Conservation (phyloP, 2,797 vertebrate species). For the Ptychadena robeensis region DNA sequence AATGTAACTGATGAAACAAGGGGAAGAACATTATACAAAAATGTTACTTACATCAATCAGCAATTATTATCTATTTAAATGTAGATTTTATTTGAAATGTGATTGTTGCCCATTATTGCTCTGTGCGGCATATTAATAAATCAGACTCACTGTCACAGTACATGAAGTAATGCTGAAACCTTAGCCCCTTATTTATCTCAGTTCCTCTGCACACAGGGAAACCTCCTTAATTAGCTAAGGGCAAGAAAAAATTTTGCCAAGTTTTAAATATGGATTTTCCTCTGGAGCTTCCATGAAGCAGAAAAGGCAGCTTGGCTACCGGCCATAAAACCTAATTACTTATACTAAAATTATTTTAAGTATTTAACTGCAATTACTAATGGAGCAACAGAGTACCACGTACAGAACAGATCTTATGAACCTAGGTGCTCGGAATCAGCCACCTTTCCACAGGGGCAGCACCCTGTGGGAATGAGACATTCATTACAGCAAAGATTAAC, state of each 20-base stretch:
- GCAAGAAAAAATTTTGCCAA: conserved; percentile 64
- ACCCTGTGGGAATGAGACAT: conserved; percentile 65
- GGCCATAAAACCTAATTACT: conserved; percentile 71
- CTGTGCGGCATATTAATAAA: background rate
- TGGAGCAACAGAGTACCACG: conserved; percentile 58
- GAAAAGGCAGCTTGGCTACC: conserved; percentile 69
- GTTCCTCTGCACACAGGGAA: conserved; percentile 43
- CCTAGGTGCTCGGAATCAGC: conserved; percentile 59
- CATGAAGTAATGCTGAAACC: conserved; percentile 26
- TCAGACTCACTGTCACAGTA: background rate
- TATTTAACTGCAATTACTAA: conserved; percentile 70
- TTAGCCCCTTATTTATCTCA: conserved; percentile 57
- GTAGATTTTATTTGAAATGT: background rate
- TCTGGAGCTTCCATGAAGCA: conserved; percentile 67
- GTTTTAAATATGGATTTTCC: conserved; percentile 66
- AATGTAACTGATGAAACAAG: no score
- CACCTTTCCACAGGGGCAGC: conserved; percentile 42
- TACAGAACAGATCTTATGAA: conserved; percentile 53
- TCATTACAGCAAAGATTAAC: conserved; percentile 63
- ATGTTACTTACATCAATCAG: background rate
- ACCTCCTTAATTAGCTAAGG: conserved; percentile 30
- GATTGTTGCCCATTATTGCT: background rate
- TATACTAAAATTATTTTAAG: conserved; percentile 69
- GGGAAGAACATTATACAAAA: background rate
- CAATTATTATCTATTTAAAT: background rate